phyloP scores from a whole-genome alignment of 2,113 vertebrate genomes.

The Catharus fuscescens region DNA sequence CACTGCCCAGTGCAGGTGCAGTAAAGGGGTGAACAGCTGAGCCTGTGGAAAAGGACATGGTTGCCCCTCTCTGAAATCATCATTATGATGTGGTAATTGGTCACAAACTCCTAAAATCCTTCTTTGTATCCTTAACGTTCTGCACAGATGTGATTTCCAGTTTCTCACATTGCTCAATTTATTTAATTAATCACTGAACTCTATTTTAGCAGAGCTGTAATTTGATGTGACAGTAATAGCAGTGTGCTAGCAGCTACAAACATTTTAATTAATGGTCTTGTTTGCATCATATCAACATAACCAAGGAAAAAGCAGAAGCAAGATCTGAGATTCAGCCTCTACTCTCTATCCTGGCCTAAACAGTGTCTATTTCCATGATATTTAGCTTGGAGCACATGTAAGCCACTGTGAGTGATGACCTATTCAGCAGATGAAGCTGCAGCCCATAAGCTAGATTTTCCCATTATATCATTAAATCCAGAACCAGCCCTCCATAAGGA shows the following conservation, averaged over 20 bases:
- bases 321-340: background rate
- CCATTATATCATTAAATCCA: background rate
- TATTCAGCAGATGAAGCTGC: background rate
- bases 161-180: background rate
- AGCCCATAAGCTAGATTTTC: background rate
- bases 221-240: background rate
- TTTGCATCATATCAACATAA: background rate
- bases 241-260: background rate
- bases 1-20: background rate
- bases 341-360: background rate
- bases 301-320: background rate
- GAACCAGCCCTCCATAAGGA: background rate
- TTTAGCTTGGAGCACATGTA: background rate
- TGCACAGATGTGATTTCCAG: background rate
- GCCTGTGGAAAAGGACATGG: background rate
- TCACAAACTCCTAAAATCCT: background rate
- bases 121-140: background rate
- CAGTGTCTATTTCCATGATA: background rate
- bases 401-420: background rate
- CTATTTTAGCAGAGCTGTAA: background rate
- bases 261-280: background rate
- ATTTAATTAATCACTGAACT: background rate
- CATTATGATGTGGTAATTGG: background rate
- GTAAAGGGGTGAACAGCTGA: background rate
- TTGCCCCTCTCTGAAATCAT: background rate